A percentile compares a stretch with the other conserved stretches of the same genome.
Conservation (phyloP, 2,113 vertebrate genomes). For the Alexandromys fortis region DNA sequence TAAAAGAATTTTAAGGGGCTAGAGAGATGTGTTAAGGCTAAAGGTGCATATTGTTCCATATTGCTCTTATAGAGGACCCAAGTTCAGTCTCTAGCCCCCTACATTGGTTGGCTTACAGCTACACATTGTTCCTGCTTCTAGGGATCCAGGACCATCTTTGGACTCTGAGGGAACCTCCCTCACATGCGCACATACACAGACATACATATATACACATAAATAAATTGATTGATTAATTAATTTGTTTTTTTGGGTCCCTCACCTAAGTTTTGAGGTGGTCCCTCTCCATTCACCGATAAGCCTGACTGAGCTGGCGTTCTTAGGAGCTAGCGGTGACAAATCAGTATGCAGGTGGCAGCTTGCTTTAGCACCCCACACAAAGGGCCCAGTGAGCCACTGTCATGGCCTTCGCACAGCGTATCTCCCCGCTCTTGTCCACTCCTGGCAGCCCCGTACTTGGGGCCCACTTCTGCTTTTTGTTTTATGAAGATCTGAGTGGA, state of each 20-base stretch:
- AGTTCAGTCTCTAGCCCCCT: background rate
- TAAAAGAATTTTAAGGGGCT: background rate
- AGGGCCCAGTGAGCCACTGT: conserved; percentile 1
- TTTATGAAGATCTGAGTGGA: background rate
- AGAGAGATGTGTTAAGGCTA: background rate
- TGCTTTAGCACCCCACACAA: background rate
- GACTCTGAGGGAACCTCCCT: background rate
- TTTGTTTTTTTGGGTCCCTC: background rate
- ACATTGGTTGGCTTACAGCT: background rate
- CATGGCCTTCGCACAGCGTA: background rate
- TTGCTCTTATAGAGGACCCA: background rate
- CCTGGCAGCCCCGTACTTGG: background rate
- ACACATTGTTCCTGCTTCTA: background rate
- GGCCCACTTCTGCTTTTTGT: background rate
- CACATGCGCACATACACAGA: background rate
- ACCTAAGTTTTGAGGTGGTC: background rate
- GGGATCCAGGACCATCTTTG: background rate
- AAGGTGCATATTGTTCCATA: background rate
- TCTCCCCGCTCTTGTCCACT: background rate
- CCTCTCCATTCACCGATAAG: background rate
- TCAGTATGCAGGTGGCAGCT: conserved; percentile 44
- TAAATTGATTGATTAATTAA: background rate
- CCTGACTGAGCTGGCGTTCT: background rate
- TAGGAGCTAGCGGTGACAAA: background rate
- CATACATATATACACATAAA: background rate